Percentiles rank a stretch among this genome's conserved stretches.
These are phyloP conservation scores for Oryzias curvinotus DNA, from an alignment of 2,113 vertebrate genomes.

Conservation along the genomic window DNA sequence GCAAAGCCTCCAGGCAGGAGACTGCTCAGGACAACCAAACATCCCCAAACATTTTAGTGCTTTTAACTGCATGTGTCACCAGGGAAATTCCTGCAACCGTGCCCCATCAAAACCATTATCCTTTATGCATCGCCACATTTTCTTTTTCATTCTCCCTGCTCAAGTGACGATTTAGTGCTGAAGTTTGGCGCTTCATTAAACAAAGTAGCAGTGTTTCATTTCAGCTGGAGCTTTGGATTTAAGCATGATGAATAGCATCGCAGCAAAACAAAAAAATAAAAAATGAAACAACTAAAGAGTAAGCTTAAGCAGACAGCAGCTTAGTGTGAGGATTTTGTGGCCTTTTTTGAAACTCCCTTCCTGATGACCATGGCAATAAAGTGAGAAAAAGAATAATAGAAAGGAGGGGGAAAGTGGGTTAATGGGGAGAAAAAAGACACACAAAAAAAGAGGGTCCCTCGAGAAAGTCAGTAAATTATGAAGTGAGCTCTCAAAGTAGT, in stretches of 20 bases:
- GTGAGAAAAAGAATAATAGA: conserved; percentile 64
- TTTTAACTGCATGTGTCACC: conserved; percentile 61
- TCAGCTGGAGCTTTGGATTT: conserved; percentile 48
- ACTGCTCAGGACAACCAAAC: conserved; percentile 50
- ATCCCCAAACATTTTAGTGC: conserved; percentile 67
- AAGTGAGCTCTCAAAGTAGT: conserved; percentile 63
- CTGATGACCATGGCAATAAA: conserved; percentile 65
- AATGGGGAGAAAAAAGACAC: conserved; percentile 26
- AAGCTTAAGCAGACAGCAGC: conserved; percentile 28
- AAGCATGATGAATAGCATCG: conserved; percentile 48
- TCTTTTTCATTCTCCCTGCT: conserved; percentile 41
- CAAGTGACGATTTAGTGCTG: conserved; percentile 39
- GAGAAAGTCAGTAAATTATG: conserved; percentile 77
- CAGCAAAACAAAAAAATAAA: conserved; percentile 23
- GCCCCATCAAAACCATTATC: conserved; percentile 56
- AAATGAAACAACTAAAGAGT: conserved; percentile 43
- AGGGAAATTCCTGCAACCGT: conserved; percentile 65
- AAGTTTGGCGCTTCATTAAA: conserved; percentile 57
- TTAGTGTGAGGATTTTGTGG: conserved; percentile 18
- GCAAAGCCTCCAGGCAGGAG: conserved; percentile 50
- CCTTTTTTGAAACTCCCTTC: conserved; percentile 11
- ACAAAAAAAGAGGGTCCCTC: conserved; percentile 26
- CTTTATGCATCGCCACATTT: conserved; percentile 66
- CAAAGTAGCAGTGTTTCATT: conserved; percentile 55
- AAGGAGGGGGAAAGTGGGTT: conserved; percentile 52